Evolutionary conservation across 1,140 invertebrate species (phyloP), one percentile per base, ranked within the genome.

Genomic region (Theocolax elegans): DNA sequence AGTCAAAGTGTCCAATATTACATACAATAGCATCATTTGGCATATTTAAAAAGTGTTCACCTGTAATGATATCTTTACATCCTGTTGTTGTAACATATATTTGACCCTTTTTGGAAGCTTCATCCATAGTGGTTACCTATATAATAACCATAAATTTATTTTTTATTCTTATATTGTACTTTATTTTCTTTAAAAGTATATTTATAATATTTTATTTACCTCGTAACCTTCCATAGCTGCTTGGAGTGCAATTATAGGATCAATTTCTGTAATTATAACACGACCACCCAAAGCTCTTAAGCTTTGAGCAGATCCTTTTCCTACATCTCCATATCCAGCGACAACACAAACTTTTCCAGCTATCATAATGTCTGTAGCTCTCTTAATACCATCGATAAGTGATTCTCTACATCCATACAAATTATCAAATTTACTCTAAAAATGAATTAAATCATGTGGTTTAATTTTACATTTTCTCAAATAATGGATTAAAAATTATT

Each of bases 1-100:
- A 97, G 75, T 93, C 92, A 87, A 99, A 99, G 84, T 99, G 98
- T 17, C 98, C 98, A 83, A 99, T 99, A 82, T 99, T 99, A 83
- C 98, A 99, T 46, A 99, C 94, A 80, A 99, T 98, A 19, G 96
- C 90, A 87, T 99, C 97, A 83, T 99, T 94, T 71, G 92, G 91
- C 96, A 99, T 98, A 75, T 92, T 89, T 38, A 92, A 76, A 77
- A 99, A 94, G 84, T 99, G 97, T 48, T 94, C 88, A 15, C 92
- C 92, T 53, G 87, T 87, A 70, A 99, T 95, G 60, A 99, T 99
- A 77, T 95, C 93, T 77, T 95, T 93, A 85, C 98, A 99, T 40
- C 98, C 98, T 29, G 98, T 99, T 9, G 97, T 95, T 8, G 98
- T 99, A 0, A 99, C 98, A 85, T 97, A 99, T 75, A 99, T 97